Evolutionary conservation across 35 echinoderm and acorn worm species (phyloP).

Genomic region (Apostichopus parvimensis): DNA sequence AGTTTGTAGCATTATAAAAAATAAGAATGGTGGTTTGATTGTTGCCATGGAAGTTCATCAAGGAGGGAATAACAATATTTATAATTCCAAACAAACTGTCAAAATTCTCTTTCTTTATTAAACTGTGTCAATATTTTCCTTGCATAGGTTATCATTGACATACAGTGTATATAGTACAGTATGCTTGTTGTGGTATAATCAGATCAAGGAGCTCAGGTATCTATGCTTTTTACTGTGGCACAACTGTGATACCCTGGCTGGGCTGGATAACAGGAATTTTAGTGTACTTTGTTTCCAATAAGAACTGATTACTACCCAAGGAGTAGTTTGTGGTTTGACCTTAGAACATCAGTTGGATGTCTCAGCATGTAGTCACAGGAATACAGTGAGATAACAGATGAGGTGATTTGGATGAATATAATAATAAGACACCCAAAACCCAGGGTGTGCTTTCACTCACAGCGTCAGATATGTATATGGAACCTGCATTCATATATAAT

Average conservation of each 20-base stretch:
- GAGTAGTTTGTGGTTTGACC: constrained; percentile 35
- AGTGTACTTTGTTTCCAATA: constrained; percentile 37
- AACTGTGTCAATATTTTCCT: too few species aligned
- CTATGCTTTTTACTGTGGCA: background rate
- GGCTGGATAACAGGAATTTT: background rate
- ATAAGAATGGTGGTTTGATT: too few species aligned
- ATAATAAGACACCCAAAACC: constrained; percentile 6
- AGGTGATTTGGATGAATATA: constrained; percentile 21
- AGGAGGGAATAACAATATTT: too few species aligned
- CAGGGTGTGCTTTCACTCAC: background rate
- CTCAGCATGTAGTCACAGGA: constrained; percentile 47
- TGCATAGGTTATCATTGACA: too few species aligned
- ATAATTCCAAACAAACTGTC: too few species aligned
- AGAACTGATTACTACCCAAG: constrained; percentile 44
- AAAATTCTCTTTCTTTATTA: too few species aligned
- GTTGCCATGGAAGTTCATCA: too few species aligned
- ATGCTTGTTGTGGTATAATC: too few species aligned
- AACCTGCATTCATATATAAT: background rate
- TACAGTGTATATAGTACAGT: too few species aligned
- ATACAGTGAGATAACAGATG: constrained; percentile 36
- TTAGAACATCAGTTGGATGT: constrained; percentile 43
- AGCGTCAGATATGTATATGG: background rate
- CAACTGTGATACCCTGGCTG: background rate
- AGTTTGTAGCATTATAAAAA: too few species aligned
- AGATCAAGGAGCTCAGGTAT: background rate